These are phyloP conservation scores for Tenthredo notha DNA, from an alignment of 2,888 invertebrate species.

Conservation along the genomic window DNA sequence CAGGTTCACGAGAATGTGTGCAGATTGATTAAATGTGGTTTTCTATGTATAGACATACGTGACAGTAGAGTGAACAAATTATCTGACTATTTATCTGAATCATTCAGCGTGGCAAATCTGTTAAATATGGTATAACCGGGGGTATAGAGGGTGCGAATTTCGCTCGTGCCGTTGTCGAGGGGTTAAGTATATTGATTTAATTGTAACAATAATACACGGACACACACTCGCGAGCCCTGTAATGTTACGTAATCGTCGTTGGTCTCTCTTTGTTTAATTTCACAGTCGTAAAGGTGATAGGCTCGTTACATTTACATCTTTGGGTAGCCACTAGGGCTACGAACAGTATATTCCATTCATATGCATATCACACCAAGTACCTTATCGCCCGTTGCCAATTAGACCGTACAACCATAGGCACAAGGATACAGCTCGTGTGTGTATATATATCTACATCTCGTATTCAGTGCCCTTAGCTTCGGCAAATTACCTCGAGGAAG, in stretches of 20 bases:
- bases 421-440: constrained; percentile 7
- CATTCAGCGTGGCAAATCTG: not conserved
- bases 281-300: constrained; percentile 47
- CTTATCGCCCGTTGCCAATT: constrained; percentile 74
- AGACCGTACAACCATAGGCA: constrained; percentile 53
- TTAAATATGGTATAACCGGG: not conserved
- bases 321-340: constrained; percentile 55
- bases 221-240: not conserved
- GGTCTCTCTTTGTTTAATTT: constrained; percentile 37
- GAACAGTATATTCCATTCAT: constrained; percentile 71
- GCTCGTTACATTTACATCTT: constrained; percentile 48
- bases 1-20: not conserved
- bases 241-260: constrained; percentile 37
- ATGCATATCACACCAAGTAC: constrained; percentile 71
- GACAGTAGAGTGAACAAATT: not conserved
- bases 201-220: constrained; percentile 31
- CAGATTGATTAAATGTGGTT: not conserved
- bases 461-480: constrained; percentile 44
- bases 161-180: not conserved
- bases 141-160: constrained; percentile 43
- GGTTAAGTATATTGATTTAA: constrained; percentile 45
- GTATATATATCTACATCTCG: constrained; percentile 35
- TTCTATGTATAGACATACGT: not conserved
- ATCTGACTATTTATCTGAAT: constrained; percentile 25
- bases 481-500: constrained; percentile 41